Evolutionary conservation across 2,113 vertebrate genomes (phyloP), one percentile per base, ranked within the genome.

Genomic region (Osmerus eperlanus): DNA sequence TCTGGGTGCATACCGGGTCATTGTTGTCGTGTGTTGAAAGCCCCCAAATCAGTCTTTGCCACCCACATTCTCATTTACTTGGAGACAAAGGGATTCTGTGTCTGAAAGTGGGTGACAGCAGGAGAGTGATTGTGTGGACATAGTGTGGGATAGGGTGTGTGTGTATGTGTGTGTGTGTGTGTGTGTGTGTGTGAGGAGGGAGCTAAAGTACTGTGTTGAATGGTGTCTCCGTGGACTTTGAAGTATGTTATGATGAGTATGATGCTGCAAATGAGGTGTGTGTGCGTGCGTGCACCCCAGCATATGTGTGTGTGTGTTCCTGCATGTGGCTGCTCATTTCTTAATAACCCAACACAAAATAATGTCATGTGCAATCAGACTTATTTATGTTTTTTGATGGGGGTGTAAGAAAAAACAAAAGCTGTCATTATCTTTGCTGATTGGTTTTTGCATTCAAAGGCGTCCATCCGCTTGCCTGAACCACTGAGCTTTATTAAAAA

Each of bases 361-460:
- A 73, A 71, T 32, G 59, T 54, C 54, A 60, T 69, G 16, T 18
- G 54, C 75, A 83, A 67, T 78, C 68, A 58, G 29, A 19, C 69
- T 8, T 11, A 41, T 21, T 47, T 52, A 53, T 6, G 54, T 70
- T 13, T 9, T 47, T 18, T 73, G 56, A 23, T 67, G 73, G 56
- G 76, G 70, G 74, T 75, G 74, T 70, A 65, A 81, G 63, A 75
- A 68, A 80, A 70, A 86, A 88, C 74, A 82, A 79, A 71, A 77
- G 79, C 65, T 75, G 51, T 69, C 85, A 87, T 85, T 78, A 78
- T 67, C 56, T 60, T 53, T 1, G 16, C 65, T 82, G 75, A 86
- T 84, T 83, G 81, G 72, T 83, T 83, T 56, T 76, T 78, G 32
- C 54, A 80, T 84, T 74, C 7, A 12, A 53, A 81, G 60, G 70